phyloP scores from a whole-genome alignment of 1,140 invertebrate species.

The fruit fly (Drosophila melanogaster) region Release_6_plus_ISO1_MT NC_004354.4:8345001-8345500 shows the following conservation, averaged over 20 bases:
- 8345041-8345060: background rate
- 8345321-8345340: background rate
- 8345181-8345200: too few species aligned
- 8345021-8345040: background rate
- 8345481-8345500: background rate
- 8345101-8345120: constrained; percentile 8
- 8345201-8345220: background rate
- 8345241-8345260: constrained; percentile 31
- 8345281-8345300: constrained; percentile 7
- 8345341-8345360: background rate
- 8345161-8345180: background rate
- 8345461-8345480: background rate
- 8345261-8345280: constrained; percentile 30
- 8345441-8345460: constrained; percentile 21
- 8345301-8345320: background rate
- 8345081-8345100: constrained; percentile 1
- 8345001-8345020: background rate
- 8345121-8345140: constrained; percentile 24
- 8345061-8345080: background rate
- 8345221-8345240: background rate
- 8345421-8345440: constrained; percentile 48
- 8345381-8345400: constrained; percentile 47
- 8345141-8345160: constrained; percentile 12
- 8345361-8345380: constrained; percentile 28
- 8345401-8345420: constrained; percentile 42